Base-by-base conservation (phyloP, 2,888 invertebrate genomes). In the Bruchidius siliquastri region DNA sequence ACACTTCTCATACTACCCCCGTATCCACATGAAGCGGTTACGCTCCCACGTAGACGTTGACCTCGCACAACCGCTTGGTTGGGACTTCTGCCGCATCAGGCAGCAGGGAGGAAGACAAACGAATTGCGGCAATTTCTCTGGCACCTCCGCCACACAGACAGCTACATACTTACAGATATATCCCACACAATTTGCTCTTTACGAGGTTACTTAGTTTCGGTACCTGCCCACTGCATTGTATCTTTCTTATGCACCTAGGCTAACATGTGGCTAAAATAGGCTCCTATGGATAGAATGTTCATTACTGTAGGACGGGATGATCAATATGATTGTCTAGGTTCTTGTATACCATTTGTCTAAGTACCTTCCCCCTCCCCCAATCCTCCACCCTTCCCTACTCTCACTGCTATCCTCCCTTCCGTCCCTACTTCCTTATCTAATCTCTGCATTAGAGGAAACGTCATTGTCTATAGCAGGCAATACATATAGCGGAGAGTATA, bases 121-220 rank as follows among this genome's bases (percentile, higher is more conserved):
- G 82, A 83, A 83, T 82, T 81, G 80, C 80, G 80, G 81, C 81
- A 82, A 84, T 83, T 83, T 83, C 82, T 82, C 82, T 80, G 78
- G 49, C 49, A 13, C 49, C 49, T 13, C 49, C 49, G 18, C 80
- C 81, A 80, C 81, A 80, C 78, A 83, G 81, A 80, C 81, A 72
- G 72, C 74, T 70, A 79, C 79, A 81, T 81, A 81, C 82, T 83
- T 81, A 82, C 82, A 81, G 82, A 84, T 83, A 82, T 83, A 83
- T 83, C 83, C 83, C 80, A 78, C 82, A 83, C 83, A 85, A 85
- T 85, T 85, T 84, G 83, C 83, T 82, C 83, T 84, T 85, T 85
- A 85, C 83, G 85, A 84, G 81, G 82, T 80, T 80, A 81, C 81
- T 82, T 82, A 80, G 79, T 79, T 76, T 77, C 21, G 26, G 22